These are phyloP conservation scores for Aphelenchoides besseyi DNA, from an alignment of 1,140 invertebrate genomes.

Conservation along the genomic window DNA sequence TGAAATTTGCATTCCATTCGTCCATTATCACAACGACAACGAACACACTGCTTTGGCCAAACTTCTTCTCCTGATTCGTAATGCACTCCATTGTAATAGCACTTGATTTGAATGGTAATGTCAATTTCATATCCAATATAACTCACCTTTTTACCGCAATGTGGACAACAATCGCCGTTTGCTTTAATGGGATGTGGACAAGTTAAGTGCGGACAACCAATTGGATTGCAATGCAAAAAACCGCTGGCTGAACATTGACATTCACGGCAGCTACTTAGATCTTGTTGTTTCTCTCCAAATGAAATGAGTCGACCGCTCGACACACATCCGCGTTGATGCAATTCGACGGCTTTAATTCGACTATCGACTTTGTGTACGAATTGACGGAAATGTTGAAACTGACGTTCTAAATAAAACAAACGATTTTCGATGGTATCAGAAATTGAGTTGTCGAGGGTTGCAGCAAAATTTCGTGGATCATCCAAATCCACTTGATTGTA, in stretches of 20 bases:
- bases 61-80: constrained; percentile 43
- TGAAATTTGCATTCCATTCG: constrained; percentile 55
- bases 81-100: constrained; percentile 44
- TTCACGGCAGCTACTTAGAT: constrained; percentile 35
- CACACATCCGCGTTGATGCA: constrained; percentile 46
- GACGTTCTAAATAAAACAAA: constrained; percentile 26
- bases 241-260: constrained; percentile 49
- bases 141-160: constrained; percentile 38
- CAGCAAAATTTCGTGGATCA: background rate
- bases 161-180: constrained; percentile 43
- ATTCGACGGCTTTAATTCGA: constrained; percentile 27
- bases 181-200: constrained; percentile 41
- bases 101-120: constrained; percentile 29
- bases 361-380: constrained; percentile 15
- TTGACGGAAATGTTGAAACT: constrained; percentile 1
- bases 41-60: constrained; percentile 54
- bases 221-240: constrained; percentile 40
- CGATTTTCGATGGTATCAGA: constrained; percentile 11
- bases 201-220: constrained; percentile 44
- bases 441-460: background rate
- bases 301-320: constrained; percentile 29
- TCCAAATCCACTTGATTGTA: constrained; percentile 3
- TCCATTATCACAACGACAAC: constrained; percentile 44
- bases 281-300: constrained; percentile 40
- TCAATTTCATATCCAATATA: no score